Evolutionary conservation across 2,797 vertebrate species (phyloP), one percentile per base, ranked within the genome.

Genomic region (Taenioides sp.): DNA sequence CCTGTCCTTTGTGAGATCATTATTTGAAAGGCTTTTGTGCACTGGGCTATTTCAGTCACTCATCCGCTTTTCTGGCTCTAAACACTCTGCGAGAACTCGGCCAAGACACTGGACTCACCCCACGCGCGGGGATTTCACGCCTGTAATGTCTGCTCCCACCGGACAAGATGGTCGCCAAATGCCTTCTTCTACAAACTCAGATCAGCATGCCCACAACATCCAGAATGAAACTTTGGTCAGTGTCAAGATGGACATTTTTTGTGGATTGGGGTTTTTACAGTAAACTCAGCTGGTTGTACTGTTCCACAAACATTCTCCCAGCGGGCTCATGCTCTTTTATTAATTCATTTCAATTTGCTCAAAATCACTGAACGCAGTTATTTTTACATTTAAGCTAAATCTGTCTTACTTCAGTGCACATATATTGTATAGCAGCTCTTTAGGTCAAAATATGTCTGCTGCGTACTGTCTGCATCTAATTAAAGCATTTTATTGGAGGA

Each of bases 21-120:
- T 17, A 20, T 83, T 72, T 79, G 73, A 83, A 78, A 86, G 79
- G 72, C 70, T 73, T 74, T 67, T 47, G 71, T 80, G 70, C 81
- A 82, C 78, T 65, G 70, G 59, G 72, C 78, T 81, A 71, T 81
- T 81, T 84, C 79, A 72, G 81, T 72, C 64, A 22, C 47, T 74
- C 52, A 74, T 78, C 71, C 43, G 67, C 69, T 67, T 80, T 73
- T 25, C 70, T 86, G 82, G 83, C 76, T 16, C 22, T 61, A 1
- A 47, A 61, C 58, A 20, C 62, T 25, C 69, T 1, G 61, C 37
- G 54, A 65, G 23, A 28, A 40, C 27, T 55, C 67, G 70, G 75
- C 83, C 81, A 84, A 75, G 74, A 75, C 59, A n/a, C 71, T 76
- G 77, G 67, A 31, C 62, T 7, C 60, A 34, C 73, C 67, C 59